Evolutionary conservation across 2,113 vertebrate species (phyloP), one percentile per base, ranked within the genome.

Genomic region (Leucopsar rothschildi): DNA sequence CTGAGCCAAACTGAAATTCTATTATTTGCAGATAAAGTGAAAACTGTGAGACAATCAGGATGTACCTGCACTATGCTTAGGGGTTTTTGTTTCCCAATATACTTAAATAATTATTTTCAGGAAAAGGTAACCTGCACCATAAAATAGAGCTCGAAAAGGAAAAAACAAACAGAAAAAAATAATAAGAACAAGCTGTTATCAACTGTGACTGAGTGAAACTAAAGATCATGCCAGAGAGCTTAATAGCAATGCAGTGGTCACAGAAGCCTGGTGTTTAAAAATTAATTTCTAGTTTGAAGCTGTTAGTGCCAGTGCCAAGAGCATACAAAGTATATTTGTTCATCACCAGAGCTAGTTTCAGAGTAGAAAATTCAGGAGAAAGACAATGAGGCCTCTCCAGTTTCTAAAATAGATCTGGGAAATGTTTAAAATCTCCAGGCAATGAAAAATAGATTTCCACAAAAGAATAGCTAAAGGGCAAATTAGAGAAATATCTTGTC

Each of bases 281-380:
- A 96, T 97, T 97, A 97, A 97, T 97, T 93, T 96, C 86, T 83
- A 92, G 56, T 96, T 97, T 95, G 68, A 97, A 96, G 94, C 86
- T 79, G 49, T 97, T 95, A 77, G 56, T 92, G 71, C 68, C 88
- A 96, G 86, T 80, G 95, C 95, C 92, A 92, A 71, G 66, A 96
- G 79, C 82, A 80, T 93, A 89, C 84, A 95, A 95, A 97, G 80
- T 86, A 94, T 72, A 96, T 94, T 95, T 96, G 71, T 64, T 96
- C 93, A 95, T 96, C 95, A 91, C 59, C 61, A 96, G 82, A 95
- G 60, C 35, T 70, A 59, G 45, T 70, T 92, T 91, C 57, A 70
- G 82, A 90, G 72, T 25, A 91, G 82, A 94, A 96, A 86, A 95
- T 73, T 88, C 86, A 96, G 79, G 66, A 80, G 79, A 89, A 97